Conservation (phyloP, 2,888 invertebrate genomes). For the Oscheius sp. region DNA sequence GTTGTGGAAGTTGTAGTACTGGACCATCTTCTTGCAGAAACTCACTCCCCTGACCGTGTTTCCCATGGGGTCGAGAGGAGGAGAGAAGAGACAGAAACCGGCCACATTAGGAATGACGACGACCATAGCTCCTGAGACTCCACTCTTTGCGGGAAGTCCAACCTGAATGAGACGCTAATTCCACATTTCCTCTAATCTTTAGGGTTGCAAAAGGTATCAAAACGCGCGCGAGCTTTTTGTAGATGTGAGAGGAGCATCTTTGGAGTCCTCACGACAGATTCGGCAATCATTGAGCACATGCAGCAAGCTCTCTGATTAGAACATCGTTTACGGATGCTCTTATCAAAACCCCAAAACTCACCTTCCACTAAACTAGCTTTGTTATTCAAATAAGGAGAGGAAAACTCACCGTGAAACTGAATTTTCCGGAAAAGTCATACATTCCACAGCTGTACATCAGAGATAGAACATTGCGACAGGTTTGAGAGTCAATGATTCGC, state of each 20-base stretch:
- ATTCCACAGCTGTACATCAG: conserved; percentile 96
- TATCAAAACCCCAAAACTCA: neutral
- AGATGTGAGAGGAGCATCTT: neutral
- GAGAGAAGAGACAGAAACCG: conserved; percentile 96
- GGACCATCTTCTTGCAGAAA: conserved; percentile 79
- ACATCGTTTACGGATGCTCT: neutral
- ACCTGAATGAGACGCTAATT: conserved; percentile 72
- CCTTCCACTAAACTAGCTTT: no score
- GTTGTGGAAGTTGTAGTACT: conserved; percentile 93
- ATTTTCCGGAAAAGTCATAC: conserved; percentile 62
- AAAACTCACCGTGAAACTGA: conserved; percentile 84
- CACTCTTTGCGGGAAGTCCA: conserved; percentile 78
- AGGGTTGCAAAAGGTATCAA: neutral
- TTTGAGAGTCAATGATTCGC: conserved; percentile 77
- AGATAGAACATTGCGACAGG: conserved; percentile 95
- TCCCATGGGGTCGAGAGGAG: conserved; percentile 88
- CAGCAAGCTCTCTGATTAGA: neutral
- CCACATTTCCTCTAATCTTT: neutral
- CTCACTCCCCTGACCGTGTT: conserved; percentile 91
- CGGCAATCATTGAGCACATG: no score
- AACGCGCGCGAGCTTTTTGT: neutral
- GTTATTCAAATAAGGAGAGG: neutral
- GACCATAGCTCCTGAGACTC: conserved; percentile 88
- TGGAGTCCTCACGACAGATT: neutral
- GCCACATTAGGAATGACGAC: conserved; percentile 95